Conservation (phyloP, 2,113 vertebrate genomes). For the Ondatra zibethicus region DNA sequence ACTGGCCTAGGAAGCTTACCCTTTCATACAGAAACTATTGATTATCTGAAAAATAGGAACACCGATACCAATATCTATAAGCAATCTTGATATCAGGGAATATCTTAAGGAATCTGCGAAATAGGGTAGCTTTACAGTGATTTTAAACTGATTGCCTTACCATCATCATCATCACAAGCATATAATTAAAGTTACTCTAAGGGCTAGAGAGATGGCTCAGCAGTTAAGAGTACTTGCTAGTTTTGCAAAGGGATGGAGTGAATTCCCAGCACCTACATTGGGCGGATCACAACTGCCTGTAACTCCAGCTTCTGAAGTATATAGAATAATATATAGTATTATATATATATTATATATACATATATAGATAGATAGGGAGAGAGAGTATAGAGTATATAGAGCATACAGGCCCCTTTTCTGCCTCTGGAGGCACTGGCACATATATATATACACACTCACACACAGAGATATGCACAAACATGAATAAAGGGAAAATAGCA, state of each 20-base stretch:
- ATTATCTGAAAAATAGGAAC: neutral
- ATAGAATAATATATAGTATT: too few species aligned
- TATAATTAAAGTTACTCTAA: neutral
- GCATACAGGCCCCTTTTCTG: neutral
- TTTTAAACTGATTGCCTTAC: neutral
- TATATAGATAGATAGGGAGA: too few species aligned
- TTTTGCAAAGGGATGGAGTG: neutral
- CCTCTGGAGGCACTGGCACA: neutral
- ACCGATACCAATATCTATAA: neutral
- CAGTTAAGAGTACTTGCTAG: neutral
- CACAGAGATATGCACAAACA: neutral
- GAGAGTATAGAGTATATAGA: too few species aligned
- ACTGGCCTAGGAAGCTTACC: too few species aligned
- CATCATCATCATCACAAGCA: neutral
- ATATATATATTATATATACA: too few species aligned
- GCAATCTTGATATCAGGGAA: neutral
- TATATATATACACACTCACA: neutral
- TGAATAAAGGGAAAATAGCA: neutral
- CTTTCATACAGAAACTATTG: neutral
- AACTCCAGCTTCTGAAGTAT: neutral
- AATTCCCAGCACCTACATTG: neutral
- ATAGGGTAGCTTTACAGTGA: neutral
- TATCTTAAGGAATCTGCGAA: neutral
- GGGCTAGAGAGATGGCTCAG: neutral
- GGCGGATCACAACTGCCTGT: neutral